A percentile compares a stretch with the other conserved stretches of the same genome.
Conservation (phyloP, 2,888 invertebrate genomes). For the Tetranychus piercei region DNA sequence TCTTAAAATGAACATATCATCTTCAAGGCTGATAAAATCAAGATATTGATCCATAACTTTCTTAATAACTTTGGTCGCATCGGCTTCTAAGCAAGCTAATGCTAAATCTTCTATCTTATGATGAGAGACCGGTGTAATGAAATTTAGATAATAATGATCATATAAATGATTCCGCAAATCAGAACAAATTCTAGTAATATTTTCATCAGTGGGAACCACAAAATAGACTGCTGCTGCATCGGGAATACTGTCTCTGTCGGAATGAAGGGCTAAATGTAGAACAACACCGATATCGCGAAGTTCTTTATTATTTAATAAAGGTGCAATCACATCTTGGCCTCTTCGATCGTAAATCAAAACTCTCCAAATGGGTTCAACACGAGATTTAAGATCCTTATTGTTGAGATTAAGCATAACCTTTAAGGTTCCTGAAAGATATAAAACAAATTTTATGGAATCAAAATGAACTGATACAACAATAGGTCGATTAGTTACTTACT, state of each 20-base stretch:
- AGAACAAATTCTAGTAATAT: constrained; percentile 71
- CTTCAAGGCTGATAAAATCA: constrained; percentile 92
- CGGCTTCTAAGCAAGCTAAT: constrained; percentile 68
- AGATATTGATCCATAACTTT: constrained; percentile 96
- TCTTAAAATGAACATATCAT: constrained; percentile 82
- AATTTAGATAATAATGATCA: constrained; percentile 86
- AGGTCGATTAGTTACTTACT: not conserved
- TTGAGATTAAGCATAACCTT: constrained; percentile 91
- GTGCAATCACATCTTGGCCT: constrained; percentile 96
- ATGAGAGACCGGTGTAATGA: constrained; percentile 76
- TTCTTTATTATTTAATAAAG: constrained; percentile 83
- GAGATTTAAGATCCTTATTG: constrained; percentile 49
- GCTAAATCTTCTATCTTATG: constrained; percentile 89
- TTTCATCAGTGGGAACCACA: constrained; percentile 86
- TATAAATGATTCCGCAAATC: constrained; percentile 56
- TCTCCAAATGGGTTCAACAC: constrained; percentile 78
- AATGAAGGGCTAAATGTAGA: constrained; percentile 67
- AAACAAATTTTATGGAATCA: not conserved
- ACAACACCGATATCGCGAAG: constrained; percentile 88
- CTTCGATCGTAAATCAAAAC: constrained; percentile 83
- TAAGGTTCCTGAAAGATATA: constrained; percentile 45
- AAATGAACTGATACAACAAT: not conserved
- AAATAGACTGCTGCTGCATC: constrained; percentile 98
- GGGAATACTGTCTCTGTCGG: constrained; percentile 52
- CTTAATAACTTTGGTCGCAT: constrained; percentile 72